A percentile compares a stretch with the other conserved stretches of the same genome.
phyloP scores from a whole-genome alignment of 2,888 invertebrate genomes.

The Atherix ibis region DNA sequence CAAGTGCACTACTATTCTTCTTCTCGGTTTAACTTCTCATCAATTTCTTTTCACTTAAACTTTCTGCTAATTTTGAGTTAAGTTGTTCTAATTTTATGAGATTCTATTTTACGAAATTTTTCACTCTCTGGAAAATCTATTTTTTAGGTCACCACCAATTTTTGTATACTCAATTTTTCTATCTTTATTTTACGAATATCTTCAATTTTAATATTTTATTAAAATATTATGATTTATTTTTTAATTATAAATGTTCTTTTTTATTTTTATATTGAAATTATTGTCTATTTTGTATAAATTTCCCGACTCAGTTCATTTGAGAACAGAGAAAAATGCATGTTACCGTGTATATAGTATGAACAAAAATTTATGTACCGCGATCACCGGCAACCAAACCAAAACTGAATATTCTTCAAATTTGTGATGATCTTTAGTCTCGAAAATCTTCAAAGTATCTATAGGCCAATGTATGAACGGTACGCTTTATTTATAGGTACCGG shows the following conservation, averaged over 20 bases:
- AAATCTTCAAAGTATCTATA: slow-evolving; percentile 6
- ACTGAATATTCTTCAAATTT: slow-evolving; percentile 6
- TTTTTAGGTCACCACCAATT: no score
- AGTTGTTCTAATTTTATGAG: no score
- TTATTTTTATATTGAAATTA: not conserved
- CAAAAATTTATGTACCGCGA: no score
- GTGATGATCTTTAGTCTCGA: slow-evolving; percentile 2
- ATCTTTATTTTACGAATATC: no score
- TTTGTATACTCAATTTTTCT: no score
- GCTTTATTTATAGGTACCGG: slow-evolving; percentile 11
- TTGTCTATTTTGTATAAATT: not conserved
- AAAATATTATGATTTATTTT: not conserved
- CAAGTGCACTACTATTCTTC: no score
- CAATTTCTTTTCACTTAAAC: no score
- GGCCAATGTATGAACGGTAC: slow-evolving; percentile 7
- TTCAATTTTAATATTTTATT: not conserved
- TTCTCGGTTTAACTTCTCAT: no score
- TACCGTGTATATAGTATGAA: no score
- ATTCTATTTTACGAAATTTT: no score
- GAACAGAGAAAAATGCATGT: not conserved
- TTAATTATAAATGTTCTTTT: not conserved
- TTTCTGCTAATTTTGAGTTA: no score
- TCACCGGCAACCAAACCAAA: slow-evolving; percentile 10
- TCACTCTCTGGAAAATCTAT: no score
- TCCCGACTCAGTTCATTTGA: not conserved